Evolutionary conservation across 2,797 vertebrate genomes (phyloP).

Genomic region (Typhlichthys subterraneus): DNA sequence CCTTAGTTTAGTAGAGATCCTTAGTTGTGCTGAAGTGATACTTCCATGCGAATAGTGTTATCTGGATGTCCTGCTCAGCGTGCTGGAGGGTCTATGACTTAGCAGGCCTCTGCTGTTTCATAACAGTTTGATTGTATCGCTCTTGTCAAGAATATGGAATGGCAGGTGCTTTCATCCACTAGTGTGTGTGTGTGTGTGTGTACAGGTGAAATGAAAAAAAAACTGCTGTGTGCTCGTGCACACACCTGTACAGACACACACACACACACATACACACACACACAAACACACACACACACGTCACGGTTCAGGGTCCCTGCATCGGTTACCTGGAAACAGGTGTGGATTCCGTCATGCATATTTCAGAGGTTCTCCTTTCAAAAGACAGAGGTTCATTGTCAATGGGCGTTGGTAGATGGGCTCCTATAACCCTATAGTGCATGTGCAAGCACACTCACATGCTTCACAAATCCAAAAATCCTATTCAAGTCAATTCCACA

Average conservation of each 20-base stretch:
- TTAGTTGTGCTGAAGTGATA: constrained; percentile 38
- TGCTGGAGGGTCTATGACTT: constrained; percentile 7
- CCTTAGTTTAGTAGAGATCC: constrained; percentile 10
- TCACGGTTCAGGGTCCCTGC: constrained; percentile 70
- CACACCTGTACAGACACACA: constrained; percentile 21
- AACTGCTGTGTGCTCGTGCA: constrained; percentile 7
- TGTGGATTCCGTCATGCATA: constrained; percentile 82
- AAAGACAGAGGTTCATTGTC: constrained; percentile 73
- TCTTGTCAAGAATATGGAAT: constrained; percentile 19
- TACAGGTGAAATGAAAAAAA: constrained; percentile 36
- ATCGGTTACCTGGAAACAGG: constrained; percentile 85
- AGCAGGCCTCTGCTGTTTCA: constrained; percentile 43
- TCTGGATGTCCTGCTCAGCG: constrained; percentile 30
- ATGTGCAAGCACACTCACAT: constrained; percentile 8
- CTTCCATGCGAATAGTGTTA: constrained; percentile 50
- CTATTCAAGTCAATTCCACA: background rate
- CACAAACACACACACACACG: constrained; percentile 37
- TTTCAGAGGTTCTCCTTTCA: constrained; percentile 75
- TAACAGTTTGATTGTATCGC: constrained; percentile 32
- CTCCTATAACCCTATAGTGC: constrained; percentile 56
- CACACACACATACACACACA: constrained; percentile 37
- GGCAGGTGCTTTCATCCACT: constrained; percentile 45
- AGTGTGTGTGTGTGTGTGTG: constrained; percentile 30
- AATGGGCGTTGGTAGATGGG: constrained; percentile 41
- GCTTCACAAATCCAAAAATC: background rate